Conservation (phyloP, 2,888 invertebrate genomes). For the Herminia tarsipennalis region DNA sequence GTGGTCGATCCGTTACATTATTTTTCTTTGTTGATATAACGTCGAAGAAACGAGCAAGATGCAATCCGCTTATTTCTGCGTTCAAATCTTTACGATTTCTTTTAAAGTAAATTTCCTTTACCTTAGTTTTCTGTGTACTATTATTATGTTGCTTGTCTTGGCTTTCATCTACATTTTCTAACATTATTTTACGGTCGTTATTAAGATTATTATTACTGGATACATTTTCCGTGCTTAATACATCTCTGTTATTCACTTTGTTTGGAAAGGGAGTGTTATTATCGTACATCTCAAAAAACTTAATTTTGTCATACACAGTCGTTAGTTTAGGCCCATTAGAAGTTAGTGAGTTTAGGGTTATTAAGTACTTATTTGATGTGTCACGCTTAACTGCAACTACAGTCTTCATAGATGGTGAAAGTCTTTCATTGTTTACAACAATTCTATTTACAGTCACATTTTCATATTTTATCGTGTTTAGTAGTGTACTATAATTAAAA, state of each 20-base stretch:
- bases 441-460: not conserved
- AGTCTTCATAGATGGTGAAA: slow-evolving; percentile 19
- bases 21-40: not conserved
- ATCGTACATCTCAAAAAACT: slow-evolving; percentile 76
- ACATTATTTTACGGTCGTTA: slow-evolving; percentile 34
- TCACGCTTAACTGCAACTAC: not conserved
- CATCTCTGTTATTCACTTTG: too few species aligned
- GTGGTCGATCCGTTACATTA: not conserved
- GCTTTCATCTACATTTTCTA: slow-evolving; percentile 51
- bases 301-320: slow-evolving; percentile 64
- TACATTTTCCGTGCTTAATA: too few species aligned
- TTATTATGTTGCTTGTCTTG: too few species aligned
- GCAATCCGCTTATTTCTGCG: not conserved
- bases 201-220: slow-evolving; percentile 26
- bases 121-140: slow-evolving; percentile 43
- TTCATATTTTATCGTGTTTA: not conserved
- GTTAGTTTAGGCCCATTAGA: slow-evolving; percentile 14
- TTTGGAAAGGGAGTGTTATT: slow-evolving; percentile 51
- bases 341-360: not conserved
- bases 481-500: not conserved
- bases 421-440: slow-evolving; percentile 22
- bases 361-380: not conserved
- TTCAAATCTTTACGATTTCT: slow-evolving; percentile 1
- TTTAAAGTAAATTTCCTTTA: slow-evolving; percentile 48
- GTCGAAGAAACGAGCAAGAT: not conserved